Conservation (phyloP, 2,113 vertebrate species). For the Siniperca knerii region DNA sequence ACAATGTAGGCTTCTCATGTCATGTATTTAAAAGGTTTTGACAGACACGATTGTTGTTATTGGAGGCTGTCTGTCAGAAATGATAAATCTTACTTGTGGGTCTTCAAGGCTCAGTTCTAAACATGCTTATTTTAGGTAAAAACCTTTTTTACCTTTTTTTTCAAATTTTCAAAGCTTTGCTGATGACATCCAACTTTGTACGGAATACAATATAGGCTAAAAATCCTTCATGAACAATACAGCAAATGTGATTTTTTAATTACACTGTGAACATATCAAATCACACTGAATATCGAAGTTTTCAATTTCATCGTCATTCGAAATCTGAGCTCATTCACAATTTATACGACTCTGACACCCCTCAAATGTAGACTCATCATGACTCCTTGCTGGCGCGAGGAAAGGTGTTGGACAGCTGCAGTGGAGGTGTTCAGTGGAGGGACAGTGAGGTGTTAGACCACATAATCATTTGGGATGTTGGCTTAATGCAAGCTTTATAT, state of each 20-base stretch:
- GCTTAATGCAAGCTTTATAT: constrained; percentile 39
- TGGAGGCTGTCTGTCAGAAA: background rate
- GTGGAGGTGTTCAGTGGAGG: constrained; percentile 35
- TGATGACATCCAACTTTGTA: constrained; percentile 11
- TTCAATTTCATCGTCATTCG: constrained; percentile 4
- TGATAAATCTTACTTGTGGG: constrained; percentile 6
- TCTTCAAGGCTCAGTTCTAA: background rate
- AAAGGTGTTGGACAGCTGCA: constrained; percentile 56
- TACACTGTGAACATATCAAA: background rate
- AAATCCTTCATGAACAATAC: background rate
- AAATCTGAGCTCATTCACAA: constrained; percentile 12
- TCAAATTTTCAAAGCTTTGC: constrained; percentile 2
- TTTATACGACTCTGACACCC: constrained; percentile 25
- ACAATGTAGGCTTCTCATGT: background rate
- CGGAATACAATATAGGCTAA: background rate
- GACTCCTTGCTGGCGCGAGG: constrained; percentile 1
- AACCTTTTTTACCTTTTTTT: too few species aligned
- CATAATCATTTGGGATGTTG: constrained; percentile 40
- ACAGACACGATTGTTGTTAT: background rate
- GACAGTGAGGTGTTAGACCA: constrained; percentile 37
- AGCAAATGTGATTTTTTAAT: background rate
- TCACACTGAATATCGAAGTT: constrained; percentile 10
- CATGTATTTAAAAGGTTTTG: constrained; percentile 7
- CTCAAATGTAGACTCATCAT: constrained; percentile 29
- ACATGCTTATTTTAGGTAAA: background rate